These are phyloP conservation scores for Anhinga anhinga DNA, from an alignment of 2,113 vertebrate genomes.

Conservation along the genomic window DNA sequence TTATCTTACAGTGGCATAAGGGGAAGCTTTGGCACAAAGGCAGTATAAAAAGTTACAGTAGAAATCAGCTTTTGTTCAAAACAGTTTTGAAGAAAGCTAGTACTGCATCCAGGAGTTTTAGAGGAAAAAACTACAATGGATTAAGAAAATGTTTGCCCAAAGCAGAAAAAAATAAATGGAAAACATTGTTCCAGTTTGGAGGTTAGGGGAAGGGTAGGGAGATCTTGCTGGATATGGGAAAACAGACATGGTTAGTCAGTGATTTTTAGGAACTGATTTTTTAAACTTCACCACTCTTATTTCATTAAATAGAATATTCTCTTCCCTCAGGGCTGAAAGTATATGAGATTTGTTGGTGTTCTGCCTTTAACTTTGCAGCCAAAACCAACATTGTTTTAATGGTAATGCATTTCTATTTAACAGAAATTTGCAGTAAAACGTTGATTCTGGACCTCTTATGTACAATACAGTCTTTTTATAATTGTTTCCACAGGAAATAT, in stretches of 20 bases:
- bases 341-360: neutral
- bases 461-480: neutral
- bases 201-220: rapidly evolving
- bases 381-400: neutral
- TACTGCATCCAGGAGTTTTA: neutral
- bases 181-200: neutral
- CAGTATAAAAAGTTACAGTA: neutral
- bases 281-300: neutral
- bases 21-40: neutral
- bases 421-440: neutral
- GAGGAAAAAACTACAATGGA: neutral
- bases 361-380: neutral
- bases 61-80: neutral
- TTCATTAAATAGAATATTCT: neutral
- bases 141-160: neutral
- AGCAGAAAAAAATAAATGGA: neutral
- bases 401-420: neutral
- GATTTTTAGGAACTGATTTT: neutral
- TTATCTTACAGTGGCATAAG: neutral
- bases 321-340: neutral
- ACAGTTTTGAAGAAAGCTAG: neutral
- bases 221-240: neutral
- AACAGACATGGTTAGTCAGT: neutral
- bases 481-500: neutral
- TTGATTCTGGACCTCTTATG: neutral